Evolutionary conservation across 2,888 invertebrate species (phyloP).

Genomic region (Idaea biselata): DNA sequence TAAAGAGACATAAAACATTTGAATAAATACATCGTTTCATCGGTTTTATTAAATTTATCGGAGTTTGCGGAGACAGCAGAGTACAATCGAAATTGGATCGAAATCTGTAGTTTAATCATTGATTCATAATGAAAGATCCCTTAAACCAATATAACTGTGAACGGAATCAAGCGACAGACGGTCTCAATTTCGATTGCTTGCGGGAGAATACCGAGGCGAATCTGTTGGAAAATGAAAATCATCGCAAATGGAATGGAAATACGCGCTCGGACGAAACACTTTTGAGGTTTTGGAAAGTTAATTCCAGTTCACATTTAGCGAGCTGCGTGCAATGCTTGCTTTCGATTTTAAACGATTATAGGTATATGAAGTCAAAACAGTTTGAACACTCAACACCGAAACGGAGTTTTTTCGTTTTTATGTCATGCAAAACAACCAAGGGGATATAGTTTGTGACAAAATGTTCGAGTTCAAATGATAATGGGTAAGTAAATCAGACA

Average conservation of each 20-base stretch:
- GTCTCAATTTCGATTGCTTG: slow-evolving; percentile 22
- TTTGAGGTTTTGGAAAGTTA: slow-evolving; percentile 3
- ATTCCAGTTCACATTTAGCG: slow-evolving; percentile 9
- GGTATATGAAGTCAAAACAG: not conserved
- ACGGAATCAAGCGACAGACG: slow-evolving; percentile 21
- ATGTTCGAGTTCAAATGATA: not conserved
- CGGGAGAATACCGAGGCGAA: slow-evolving; percentile 12
- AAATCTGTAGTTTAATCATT: slow-evolving; percentile 19
- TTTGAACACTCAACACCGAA: not conserved
- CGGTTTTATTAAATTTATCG: not conserved
- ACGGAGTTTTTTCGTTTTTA: not conserved
- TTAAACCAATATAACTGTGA: slow-evolving; percentile 22
- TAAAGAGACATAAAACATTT: not conserved
- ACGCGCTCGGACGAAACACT: slow-evolving; percentile 11
- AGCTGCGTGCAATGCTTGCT: slow-evolving; percentile 25
- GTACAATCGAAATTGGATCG: slow-evolving; percentile 18
- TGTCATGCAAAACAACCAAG: not conserved
- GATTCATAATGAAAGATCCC: slow-evolving; percentile 23
- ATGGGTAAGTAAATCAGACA: slow-evolving; percentile 15
- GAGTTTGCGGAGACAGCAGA: slow-evolving; percentile 3
- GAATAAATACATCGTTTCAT: not conserved
- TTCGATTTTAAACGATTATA: not conserved
- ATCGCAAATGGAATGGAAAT: slow-evolving; percentile 20
- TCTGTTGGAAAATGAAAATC: slow-evolving; percentile 20
- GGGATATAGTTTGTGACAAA: not conserved